phyloP scores from a whole-genome alignment of 2,888 invertebrate genomes.

The Heliconius ismenius region DNA sequence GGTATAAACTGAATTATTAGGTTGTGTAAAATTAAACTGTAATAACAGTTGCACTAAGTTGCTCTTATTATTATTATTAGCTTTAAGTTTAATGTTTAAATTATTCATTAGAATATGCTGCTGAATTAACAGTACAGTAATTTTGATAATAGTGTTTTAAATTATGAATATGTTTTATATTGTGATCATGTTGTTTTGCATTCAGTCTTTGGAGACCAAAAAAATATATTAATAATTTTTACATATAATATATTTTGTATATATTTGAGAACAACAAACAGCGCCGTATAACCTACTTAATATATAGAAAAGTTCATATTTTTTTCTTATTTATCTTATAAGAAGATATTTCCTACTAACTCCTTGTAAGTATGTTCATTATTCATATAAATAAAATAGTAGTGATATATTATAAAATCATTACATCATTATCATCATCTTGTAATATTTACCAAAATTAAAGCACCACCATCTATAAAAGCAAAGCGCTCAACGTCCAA shows the following conservation, averaged over 20 bases:
- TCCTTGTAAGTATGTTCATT: background rate
- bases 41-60: conserved; percentile 6
- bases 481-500: conserved; percentile 37
- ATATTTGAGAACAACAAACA: too few species aligned
- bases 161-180: too few species aligned
- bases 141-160: background rate
- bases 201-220: background rate
- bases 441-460: background rate
- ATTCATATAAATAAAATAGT: background rate
- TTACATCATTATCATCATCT: background rate
- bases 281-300: background rate
- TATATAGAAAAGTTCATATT: background rate
- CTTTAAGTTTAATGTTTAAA: conserved; percentile 2
- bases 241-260: background rate
- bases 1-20: conserved; percentile 27
- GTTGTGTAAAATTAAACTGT: conserved; percentile 23
- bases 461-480: conserved; percentile 23
- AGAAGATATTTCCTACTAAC: background rate
- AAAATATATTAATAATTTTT: background rate
- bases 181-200: too few species aligned
- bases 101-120: conserved; percentile 12
- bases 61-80: conserved; percentile 6
- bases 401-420: background rate
- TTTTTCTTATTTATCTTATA: background rate
- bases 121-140: too few species aligned